Base-by-base conservation (phyloP, 2,888 invertebrate genomes). In the Hirtodrosophila histrioides region DNA sequence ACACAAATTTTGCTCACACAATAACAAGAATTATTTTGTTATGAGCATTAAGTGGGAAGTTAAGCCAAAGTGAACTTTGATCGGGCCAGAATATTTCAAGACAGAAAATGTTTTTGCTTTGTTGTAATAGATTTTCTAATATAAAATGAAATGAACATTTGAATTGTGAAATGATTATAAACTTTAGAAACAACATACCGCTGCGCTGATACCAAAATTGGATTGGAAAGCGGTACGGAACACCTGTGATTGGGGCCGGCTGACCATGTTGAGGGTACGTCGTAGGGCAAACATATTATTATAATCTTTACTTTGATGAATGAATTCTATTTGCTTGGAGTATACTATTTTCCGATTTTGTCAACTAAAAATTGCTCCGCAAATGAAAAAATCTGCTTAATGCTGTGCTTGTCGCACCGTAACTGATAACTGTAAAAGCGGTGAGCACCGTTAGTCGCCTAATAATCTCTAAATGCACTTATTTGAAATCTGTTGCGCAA, bases 401-500 rank as follows among this genome's bases (percentile, higher is more conserved):
- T 57, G 23, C 58, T 51, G 37, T 10, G 49, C 44, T 35, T 44
- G 80, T 37, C 44, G 40, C 51, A 36, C 33, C 27, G 39, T 49
- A 61, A 75, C 79, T 80, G 86, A 86, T 80, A 78, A 68, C 66
- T 62, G 69, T 57, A 39, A 60, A 50, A 36, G n/a, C 33, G 33
- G 36, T n/a, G 29, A 53, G 67, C 76, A 65, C 67, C 69, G 80
- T 69, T 80, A 74, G 23, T 24, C 41, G 33, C 7, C 24, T 37
- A 37, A 7, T 40, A 55, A 55, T 46, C 56, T 71, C 17, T 3
- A 60, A 60, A 29, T 63, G 67, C 68, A 71, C 61, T 57, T 56
- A 56, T 61, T 68, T 57, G 37, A 65, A 62, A 41, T 70, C 36
- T 57, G 77, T 84, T 84, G 83, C 88, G 83, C 86, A 84, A 84